Base-by-base conservation (phyloP, 2,888 invertebrate genomes). In the Macrophya annulata region DNA sequence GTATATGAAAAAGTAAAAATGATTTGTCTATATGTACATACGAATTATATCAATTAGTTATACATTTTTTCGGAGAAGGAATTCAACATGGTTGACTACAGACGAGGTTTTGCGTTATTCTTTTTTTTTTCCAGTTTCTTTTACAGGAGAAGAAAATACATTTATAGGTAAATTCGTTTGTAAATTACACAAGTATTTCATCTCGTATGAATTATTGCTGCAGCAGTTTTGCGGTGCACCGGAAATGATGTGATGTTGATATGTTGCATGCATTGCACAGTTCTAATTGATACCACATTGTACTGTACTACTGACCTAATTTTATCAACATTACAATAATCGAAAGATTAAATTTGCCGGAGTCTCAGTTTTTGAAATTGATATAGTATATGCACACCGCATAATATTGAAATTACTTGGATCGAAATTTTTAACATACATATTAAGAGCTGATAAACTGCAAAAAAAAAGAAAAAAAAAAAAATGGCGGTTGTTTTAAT, bases 261-360 rank as follows among this genome's bases (percentile, higher is more conserved):
- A 68, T 12, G 25, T 62, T 62, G 55, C 37, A 37, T 37, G 31
- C 8, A 68, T 68, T 68, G 68, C 68, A 68, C 37, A 68, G 37
- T 68, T 68, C 68, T 68, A 15, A 68, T 37, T 37, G 68, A 37
- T 68, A 68, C 17, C 68, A 37, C 68, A 68, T 68, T 68, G 37
- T 68, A 68, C 15, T 48, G 15, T 4, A 68, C 17, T 37, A 37
- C 68, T 74, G 45, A 45, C 74, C 74, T 74, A 45, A 74, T 74
- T 74, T 74, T 45, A 74, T 74, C n/a, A 45, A 74, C 25, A 74
- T 48, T 45, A 45, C 45, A 74, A 45, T 21, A 37, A 21, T 15
- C 37, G 37, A 17, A 25, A 17, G 37, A 62, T 37, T 31, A 31
- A 31, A 31, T 31, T 17, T 10, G 17, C 68, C 37, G 12, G 31